Conservation (phyloP, 1,140 invertebrate species). For the Teleopsis dalmanni region DNA sequence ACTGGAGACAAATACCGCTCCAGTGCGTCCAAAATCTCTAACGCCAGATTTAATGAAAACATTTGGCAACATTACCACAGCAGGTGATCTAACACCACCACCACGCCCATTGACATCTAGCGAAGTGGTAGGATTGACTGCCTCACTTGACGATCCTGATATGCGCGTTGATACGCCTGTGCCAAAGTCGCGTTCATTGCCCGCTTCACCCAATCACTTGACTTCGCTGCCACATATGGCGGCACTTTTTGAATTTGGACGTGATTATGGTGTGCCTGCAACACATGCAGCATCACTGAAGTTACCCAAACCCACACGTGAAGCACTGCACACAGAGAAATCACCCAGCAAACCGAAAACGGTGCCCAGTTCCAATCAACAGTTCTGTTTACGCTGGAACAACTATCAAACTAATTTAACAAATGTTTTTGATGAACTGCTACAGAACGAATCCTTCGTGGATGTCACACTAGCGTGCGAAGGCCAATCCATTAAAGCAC, state of each 20-base stretch:
- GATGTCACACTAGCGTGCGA: slow-evolving; percentile 89
- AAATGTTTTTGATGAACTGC: slow-evolving; percentile 83
- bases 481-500: slow-evolving; percentile 81
- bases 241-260: slow-evolving; percentile 29
- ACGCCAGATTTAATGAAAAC: not conserved
- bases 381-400: slow-evolving; percentile 86
- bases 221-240: slow-evolving; percentile 20
- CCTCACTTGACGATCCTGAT: slow-evolving; percentile 26
- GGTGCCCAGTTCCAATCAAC: slow-evolving; percentile 35
- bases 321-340: not conserved
- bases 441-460: slow-evolving; percentile 84
- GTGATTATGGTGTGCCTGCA: not conserved
- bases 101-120: slow-evolving; percentile 37
- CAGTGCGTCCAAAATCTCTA: slow-evolving; percentile 10
- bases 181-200: slow-evolving; percentile 31
- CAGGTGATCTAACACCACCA: slow-evolving; percentile 26
- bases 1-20: slow-evolving; percentile 4
- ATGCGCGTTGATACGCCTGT: slow-evolving; percentile 21
- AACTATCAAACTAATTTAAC: slow-evolving; percentile 88
- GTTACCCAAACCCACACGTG: not conserved
- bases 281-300: not conserved
- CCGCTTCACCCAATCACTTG: slow-evolving; percentile 33
- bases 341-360: not conserved
- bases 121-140: slow-evolving; percentile 25
- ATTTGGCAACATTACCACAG: too few species aligned